Conservation (phyloP, 2,888 invertebrate species). For the Sinhomidia bicolor region DNA sequence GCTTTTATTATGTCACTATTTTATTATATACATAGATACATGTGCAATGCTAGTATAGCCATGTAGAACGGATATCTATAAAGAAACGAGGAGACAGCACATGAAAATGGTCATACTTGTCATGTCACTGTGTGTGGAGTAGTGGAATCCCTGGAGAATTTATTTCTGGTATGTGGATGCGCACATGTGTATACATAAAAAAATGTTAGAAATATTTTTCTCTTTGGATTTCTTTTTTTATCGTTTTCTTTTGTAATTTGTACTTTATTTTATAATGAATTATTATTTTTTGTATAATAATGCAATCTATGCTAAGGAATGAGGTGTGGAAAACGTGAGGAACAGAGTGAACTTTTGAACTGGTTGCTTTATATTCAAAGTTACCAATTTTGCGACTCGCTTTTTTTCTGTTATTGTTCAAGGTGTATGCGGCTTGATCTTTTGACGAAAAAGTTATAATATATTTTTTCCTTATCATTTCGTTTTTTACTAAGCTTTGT, state of each 20-base stretch:
- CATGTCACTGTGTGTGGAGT: too few species aligned
- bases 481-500: not conserved
- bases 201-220: not conserved
- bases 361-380: not conserved
- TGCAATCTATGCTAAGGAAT: not conserved
- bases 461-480: not conserved
- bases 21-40: not conserved
- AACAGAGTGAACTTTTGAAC: not conserved
- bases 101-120: conserved; percentile 13
- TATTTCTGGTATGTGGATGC: not conserved
- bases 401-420: not conserved
- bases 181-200: not conserved
- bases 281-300: not conserved
- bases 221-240: too few species aligned
- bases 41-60: not conserved
- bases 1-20: not conserved
- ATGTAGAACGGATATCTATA: not conserved
- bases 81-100: not conserved
- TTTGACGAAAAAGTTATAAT: not conserved
- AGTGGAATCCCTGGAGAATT: conserved; percentile 2
- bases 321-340: not conserved
- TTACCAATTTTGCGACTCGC: not conserved
- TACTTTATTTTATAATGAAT: not conserved
- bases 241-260: too few species aligned
- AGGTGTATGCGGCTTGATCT: not conserved